Evolutionary conservation across 2,113 vertebrate genomes (phyloP).

Genomic region (Numida meleagris): DNA sequence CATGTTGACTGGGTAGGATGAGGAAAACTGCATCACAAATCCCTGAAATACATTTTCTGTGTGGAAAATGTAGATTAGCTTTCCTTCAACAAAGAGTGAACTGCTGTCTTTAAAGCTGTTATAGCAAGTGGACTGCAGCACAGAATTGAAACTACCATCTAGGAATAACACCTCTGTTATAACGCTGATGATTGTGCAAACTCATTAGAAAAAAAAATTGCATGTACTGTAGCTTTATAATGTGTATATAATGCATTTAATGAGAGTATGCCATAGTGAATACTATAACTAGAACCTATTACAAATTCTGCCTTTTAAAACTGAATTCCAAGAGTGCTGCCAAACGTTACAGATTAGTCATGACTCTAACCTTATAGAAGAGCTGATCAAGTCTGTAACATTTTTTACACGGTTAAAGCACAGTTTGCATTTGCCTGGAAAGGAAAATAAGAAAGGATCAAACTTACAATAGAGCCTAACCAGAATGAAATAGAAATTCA

Average conservation of each 20-base stretch:
- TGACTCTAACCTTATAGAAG: not conserved
- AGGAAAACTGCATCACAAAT: not conserved
- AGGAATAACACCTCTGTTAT: not conserved
- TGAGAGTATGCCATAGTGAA: not conserved
- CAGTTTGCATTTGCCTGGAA: conserved; percentile 21
- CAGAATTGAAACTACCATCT: not conserved
- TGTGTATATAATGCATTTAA: not conserved
- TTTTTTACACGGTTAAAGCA: not conserved
- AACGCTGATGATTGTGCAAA: not conserved
- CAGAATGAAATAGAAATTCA: conserved; percentile 61
- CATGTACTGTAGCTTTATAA: not conserved
- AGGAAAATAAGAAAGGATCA: conserved; percentile 45
- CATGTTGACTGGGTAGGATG: not conserved
- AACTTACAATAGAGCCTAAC: conserved; percentile 21
- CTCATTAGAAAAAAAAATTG: not conserved
- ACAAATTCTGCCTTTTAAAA: not conserved
- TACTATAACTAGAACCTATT: not conserved
- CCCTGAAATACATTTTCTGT: not conserved
- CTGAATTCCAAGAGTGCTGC: not conserved
- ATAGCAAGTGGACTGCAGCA: not conserved
- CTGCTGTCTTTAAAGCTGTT: not conserved
- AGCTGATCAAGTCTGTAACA: not conserved
- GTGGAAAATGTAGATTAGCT: not conserved
- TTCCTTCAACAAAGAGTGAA: not conserved
- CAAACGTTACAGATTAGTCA: not conserved